Base-by-base conservation (phyloP, 2,113 vertebrate species). In the Pseudopodoces humilis region DNA sequence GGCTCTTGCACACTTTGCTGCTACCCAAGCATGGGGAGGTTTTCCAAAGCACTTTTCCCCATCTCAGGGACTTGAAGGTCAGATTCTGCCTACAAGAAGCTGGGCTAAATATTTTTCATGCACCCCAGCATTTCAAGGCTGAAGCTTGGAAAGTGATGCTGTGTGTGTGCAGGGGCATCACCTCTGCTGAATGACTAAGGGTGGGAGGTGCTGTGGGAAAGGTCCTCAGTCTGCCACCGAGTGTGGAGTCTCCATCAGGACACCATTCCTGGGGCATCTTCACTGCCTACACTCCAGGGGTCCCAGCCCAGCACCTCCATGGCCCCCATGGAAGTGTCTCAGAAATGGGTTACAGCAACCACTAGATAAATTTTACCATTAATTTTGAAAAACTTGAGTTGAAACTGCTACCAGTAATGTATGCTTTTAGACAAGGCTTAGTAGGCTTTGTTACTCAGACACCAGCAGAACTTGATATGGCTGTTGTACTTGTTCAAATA, bases 381-480 rank as follows among this genome's bases (percentile, higher is more conserved):
- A 83, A 91, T 82, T 88, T 71, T 35, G 53, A 58, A 86, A 81
- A 37, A 59, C 22, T 65, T 68, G 96, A 97, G 94, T 91, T 94
- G 86, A 97, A 95, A 75, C 49, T 93, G 78, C 90, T 95, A 97
- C 68, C 7, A 9, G 78, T 53, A 82, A 70, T 2, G 1, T 47
- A 76, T 55, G 82, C 25, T 86, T 89, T 91, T 86, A 90, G 76
- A 37, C n/a, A 86, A 94, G 65, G 71, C 92, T 97, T 93, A 95
- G 87, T 83, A 92, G 58, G 44, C 46, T 92, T 90, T 93, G 88
- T 96, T 92, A 95, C 91, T 41, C 62, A 41, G 92, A 55, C 76
- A 86, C 69, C 60, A 71, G 95, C 87, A 86, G 71, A 69, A 71
- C 71, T 82, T 0, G 0, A 15, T 70, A 46, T 46, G 86, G 84